phyloP scores from a whole-genome alignment of 23 tunicate genomes.

The Trididemnum miniatum region DNA sequence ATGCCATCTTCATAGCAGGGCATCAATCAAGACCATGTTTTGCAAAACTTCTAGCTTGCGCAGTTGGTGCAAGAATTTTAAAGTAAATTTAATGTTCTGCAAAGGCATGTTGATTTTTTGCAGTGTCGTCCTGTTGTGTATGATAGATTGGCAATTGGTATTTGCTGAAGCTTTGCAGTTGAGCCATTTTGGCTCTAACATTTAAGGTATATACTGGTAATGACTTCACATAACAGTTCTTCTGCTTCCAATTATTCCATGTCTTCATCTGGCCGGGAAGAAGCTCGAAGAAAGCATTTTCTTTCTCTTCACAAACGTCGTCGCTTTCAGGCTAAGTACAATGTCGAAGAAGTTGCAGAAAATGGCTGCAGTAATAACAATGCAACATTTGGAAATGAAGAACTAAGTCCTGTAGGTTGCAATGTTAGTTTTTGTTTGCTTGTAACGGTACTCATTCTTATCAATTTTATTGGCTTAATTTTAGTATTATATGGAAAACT shows the following conservation, averaged over 20 bases:
- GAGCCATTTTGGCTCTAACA: no score
- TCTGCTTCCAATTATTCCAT: conserved; percentile 1
- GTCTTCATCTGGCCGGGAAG: neutral
- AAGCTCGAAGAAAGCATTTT: neutral
- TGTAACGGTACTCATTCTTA: neutral
- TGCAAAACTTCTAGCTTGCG: no score
- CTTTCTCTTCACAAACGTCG: neutral
- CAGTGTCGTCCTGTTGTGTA: no score
- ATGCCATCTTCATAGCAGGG: no score
- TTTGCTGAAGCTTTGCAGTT: no score
- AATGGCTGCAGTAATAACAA: neutral
- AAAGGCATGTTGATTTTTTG: no score
- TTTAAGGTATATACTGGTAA: no score
- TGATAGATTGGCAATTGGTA: no score
- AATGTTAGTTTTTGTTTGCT: neutral
- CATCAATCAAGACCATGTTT: no score
- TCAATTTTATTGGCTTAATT: neutral
- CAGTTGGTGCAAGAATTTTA: no score
- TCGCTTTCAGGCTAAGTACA: neutral
- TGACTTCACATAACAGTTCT: no score
- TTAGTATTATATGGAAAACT: neutral
- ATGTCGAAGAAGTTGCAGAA: neutral
- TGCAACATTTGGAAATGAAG: neutral
- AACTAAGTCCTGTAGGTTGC: neutral
- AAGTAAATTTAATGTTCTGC: no score